phyloP scores from a whole-genome alignment of 2,113 vertebrate genomes.

The Ophiodon elongatus region DNA sequence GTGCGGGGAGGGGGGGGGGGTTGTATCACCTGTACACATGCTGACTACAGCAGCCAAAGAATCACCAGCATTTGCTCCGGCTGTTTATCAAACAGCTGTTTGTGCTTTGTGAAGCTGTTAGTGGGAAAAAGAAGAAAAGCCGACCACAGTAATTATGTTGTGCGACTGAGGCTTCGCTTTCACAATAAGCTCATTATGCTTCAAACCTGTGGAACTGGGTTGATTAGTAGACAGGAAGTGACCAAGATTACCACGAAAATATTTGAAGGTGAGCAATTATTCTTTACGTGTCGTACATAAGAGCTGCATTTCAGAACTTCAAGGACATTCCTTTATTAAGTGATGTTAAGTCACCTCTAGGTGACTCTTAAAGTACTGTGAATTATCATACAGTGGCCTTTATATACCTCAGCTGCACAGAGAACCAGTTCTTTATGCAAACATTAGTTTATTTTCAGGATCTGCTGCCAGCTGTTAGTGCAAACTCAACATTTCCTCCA shows the following conservation, averaged over 20 bases:
- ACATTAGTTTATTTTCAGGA: not conserved
- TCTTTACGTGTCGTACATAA: no score
- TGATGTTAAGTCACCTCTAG: not conserved
- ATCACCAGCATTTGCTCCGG: no score
- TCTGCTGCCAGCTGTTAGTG: no score
- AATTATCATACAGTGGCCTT: no score
- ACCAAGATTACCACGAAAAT: not conserved
- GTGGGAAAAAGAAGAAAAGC: not conserved
- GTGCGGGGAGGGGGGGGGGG: no score
- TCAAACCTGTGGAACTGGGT: slow-evolving; percentile 41
- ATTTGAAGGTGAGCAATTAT: not conserved
- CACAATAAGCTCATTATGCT: not conserved
- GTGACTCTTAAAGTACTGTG: no score
- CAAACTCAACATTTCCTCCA: not conserved
- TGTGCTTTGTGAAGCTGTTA: fast-evolving
- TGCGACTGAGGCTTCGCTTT: not conserved
- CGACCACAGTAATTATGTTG: not conserved
- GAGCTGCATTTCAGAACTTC: not conserved
- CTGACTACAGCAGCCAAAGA: not conserved
- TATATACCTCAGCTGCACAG: not conserved
- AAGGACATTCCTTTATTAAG: not conserved
- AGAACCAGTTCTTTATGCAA: not conserved
- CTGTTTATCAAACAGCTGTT: not conserved
- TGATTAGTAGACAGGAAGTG: not conserved
- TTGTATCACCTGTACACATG: not conserved